A percentile compares a stretch with the other conserved stretches of the same genome.
Evolutionary conservation across 1,140 invertebrate species (phyloP).

Genomic region (Phenacoccus solenopsis): DNA sequence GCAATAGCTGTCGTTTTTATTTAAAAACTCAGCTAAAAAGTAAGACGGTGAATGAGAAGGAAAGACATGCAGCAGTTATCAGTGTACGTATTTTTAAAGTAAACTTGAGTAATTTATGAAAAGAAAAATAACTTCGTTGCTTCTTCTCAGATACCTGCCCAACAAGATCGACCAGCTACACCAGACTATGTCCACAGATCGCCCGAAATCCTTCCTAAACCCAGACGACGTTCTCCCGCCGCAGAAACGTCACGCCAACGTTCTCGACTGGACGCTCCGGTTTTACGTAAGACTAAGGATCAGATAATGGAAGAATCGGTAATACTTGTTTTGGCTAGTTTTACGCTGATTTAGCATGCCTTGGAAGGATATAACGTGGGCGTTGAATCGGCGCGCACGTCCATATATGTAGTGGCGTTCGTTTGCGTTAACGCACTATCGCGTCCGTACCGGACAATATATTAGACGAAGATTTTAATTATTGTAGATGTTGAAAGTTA

Average conservation of each 20-base stretch:
- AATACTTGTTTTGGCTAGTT: slow-evolving; percentile 27
- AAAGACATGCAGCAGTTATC: too few species aligned
- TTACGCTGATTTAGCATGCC: slow-evolving; percentile 16
- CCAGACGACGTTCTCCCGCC: neutral
- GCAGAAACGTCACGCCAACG: neutral
- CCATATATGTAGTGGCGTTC: neutral
- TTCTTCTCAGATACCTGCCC: neutral
- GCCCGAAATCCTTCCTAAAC: neutral
- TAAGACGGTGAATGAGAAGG: too few species aligned
- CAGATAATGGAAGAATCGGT: slow-evolving; percentile 43
- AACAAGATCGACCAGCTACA: neutral
- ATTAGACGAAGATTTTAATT: slow-evolving; percentile 20
- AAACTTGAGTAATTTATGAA: too few species aligned
- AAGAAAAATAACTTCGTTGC: too few species aligned
- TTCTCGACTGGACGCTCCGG: neutral
- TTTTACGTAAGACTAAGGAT: slow-evolving; percentile 34
- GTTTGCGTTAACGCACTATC: slow-evolving; percentile 21
- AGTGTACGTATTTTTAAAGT: too few species aligned
- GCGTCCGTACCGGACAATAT: slow-evolving; percentile 21
- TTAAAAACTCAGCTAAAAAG: too few species aligned
- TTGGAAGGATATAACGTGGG: neutral
- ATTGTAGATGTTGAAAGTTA: slow-evolving; percentile 72
- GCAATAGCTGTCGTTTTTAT: too few species aligned
- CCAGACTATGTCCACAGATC: neutral
- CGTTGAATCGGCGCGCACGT: neutral